These are phyloP conservation scores for Mellivora capensis DNA, from an alignment of 2,113 vertebrate genomes.

Conservation along the genomic window DNA sequence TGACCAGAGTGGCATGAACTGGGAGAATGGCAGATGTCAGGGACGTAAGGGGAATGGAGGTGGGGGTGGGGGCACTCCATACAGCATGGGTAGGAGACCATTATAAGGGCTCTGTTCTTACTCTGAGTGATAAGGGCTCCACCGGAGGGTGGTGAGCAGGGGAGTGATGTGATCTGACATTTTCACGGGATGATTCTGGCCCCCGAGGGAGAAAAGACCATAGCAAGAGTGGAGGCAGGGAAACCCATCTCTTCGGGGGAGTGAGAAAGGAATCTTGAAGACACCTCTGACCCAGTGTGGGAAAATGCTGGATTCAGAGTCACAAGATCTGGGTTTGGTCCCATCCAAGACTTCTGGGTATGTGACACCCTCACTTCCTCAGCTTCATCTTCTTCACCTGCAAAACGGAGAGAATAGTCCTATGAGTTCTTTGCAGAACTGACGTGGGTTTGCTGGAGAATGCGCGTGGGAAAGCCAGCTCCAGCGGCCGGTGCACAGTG, in stretches of 20 bases:
- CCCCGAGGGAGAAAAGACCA: neutral
- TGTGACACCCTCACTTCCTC: neutral
- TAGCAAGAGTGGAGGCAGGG: neutral
- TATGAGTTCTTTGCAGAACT: neutral
- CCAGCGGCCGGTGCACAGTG: neutral
- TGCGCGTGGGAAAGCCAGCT: fast-evolving
- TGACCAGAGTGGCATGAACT: neutral
- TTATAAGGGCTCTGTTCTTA: neutral
- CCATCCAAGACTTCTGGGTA: neutral
- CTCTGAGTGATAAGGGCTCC: neutral
- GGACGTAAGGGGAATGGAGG: neutral
- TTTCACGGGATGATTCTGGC: neutral
- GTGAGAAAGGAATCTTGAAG: neutral
- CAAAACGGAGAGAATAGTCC: neutral
- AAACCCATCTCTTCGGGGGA: neutral
- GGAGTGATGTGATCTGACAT: neutral
- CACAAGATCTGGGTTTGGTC: neutral
- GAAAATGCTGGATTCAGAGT: neutral
- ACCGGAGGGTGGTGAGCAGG: neutral
- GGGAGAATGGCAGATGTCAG: neutral
- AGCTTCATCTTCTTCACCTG: neutral
- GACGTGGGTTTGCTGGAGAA: neutral
- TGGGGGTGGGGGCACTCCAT: neutral
- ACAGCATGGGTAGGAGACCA: neutral
- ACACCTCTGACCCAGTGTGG: neutral